Evolutionary conservation across 2,113 vertebrate species (phyloP).

Genomic region (Nymphicus hollandicus): DNA sequence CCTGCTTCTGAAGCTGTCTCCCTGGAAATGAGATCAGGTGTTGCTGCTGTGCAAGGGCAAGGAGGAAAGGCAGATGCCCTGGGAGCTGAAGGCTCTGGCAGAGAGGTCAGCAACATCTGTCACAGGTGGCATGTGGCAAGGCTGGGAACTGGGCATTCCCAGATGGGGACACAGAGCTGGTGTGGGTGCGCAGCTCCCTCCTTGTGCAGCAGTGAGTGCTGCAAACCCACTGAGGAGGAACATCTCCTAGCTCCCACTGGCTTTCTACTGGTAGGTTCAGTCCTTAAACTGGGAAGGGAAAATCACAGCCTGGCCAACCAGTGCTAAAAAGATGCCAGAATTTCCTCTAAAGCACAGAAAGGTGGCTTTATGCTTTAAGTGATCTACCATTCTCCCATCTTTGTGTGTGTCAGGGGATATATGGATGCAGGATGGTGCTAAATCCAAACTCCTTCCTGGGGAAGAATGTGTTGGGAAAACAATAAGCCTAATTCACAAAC

Average conservation of each 20-base stretch:
- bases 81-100: not conserved
- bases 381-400: not conserved
- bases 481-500: not conserved
- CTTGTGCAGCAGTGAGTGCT: not conserved
- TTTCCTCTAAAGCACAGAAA: not conserved
- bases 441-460: not conserved
- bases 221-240: not conserved
- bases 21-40: not conserved
- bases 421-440: not conserved
- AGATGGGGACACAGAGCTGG: not conserved
- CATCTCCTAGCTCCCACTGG: not conserved
- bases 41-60: not conserved
- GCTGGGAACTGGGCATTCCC: not conserved
- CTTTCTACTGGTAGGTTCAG: not conserved
- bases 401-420: not conserved
- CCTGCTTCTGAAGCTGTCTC: not conserved
- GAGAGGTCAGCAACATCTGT: rapidly evolving
- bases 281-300: not conserved
- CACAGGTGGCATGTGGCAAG: not conserved
- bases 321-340: not conserved
- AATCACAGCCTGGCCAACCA: not conserved
- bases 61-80: not conserved
- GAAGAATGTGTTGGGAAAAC: not conserved
- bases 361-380: not conserved
- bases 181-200: not conserved